Percentiles rank a stretch among this genome's conserved stretches.
Conservation (phyloP, 2,797 vertebrate genomes). For the Paedocypris micromegethes region DNA sequence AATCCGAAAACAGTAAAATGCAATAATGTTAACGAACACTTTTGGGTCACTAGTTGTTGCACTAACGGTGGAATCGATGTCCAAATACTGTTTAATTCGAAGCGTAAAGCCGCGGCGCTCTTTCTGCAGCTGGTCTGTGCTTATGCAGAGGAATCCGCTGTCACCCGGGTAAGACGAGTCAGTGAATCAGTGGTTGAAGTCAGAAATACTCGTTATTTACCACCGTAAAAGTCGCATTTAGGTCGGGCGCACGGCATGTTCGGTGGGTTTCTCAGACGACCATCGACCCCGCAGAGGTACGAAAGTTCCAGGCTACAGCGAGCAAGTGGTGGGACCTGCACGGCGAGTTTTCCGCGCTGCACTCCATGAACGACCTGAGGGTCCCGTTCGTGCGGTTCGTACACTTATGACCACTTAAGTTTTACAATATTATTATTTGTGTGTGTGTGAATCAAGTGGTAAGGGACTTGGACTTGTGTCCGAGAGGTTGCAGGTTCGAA, state of each 20-base stretch:
- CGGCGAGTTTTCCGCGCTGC: slow-evolving; percentile 82
- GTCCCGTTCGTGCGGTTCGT: slow-evolving; percentile 91
- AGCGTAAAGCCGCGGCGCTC: slow-evolving; percentile 16
- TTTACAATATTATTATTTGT: too few relatives aligned
- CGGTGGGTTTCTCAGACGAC: slow-evolving; percentile 64
- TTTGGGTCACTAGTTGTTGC: slow-evolving; percentile 38
- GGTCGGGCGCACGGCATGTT: slow-evolving; percentile 28
- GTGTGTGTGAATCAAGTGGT: too few relatives aligned
- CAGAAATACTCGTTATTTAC: neutral
- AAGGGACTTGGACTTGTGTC: too few relatives aligned
- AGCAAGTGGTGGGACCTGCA: slow-evolving; percentile 92
- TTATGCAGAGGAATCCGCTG: slow-evolving; percentile 29
- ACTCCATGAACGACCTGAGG: slow-evolving; percentile 91
- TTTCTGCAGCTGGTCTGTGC: slow-evolving; percentile 50
- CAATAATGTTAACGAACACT: slow-evolving; percentile 54
- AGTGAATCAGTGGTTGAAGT: too few relatives aligned
- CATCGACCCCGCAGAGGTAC: slow-evolving; percentile 81
- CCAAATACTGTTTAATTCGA: neutral
- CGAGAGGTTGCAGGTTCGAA: too few relatives aligned
- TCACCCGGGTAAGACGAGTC: slow-evolving; percentile 17
- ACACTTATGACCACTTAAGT: neutral
- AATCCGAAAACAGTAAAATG: neutral
- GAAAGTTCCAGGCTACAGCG: slow-evolving; percentile 80
- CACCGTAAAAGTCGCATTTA: neutral
- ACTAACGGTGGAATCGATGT: slow-evolving; percentile 23